Evolutionary conservation across 2,797 vertebrate genomes (phyloP).

Genomic region (Netta rufina): DNA sequence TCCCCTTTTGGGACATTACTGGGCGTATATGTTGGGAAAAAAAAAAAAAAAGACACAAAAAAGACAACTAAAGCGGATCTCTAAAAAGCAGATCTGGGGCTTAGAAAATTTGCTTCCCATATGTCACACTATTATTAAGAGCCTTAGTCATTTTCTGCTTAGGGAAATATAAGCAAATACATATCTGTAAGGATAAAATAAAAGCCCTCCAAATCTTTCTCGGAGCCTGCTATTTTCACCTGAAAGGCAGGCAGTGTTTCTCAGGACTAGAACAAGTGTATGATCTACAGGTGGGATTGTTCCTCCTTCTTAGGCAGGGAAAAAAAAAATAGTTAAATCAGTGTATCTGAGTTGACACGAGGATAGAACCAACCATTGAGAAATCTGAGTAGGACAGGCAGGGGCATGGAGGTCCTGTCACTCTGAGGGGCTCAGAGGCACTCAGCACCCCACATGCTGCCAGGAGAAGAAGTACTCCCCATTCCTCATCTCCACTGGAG

Average conservation of each 20-base stretch:
- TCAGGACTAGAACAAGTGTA: slow-evolving; percentile 21
- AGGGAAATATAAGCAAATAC: slow-evolving; percentile 38
- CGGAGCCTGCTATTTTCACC: slow-evolving; percentile 17
- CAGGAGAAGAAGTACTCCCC: not conserved
- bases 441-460: not conserved
- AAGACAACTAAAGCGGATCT: not conserved
- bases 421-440: not conserved
- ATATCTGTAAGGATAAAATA: not conserved
- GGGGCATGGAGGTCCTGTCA: not conserved
- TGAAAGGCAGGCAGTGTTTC: not conserved
- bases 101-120: slow-evolving; percentile 8
- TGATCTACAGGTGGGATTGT: slow-evolving; percentile 43
- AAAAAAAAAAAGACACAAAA: too few species aligned
- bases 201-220: slow-evolving; percentile 3
- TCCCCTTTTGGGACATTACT: not conserved
- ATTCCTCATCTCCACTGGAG: not conserved
- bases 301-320: not conserved
- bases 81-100: not conserved
- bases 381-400: fast-evolving
- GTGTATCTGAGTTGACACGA: too few species aligned
- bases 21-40: not conserved
- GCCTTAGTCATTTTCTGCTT: slow-evolving; percentile 1
- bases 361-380: not conserved
- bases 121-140: not conserved
- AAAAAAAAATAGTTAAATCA: fast-evolving